Conservation (phyloP, 2,113 vertebrate species). For the Chamaetylas fuelleborni region DNA sequence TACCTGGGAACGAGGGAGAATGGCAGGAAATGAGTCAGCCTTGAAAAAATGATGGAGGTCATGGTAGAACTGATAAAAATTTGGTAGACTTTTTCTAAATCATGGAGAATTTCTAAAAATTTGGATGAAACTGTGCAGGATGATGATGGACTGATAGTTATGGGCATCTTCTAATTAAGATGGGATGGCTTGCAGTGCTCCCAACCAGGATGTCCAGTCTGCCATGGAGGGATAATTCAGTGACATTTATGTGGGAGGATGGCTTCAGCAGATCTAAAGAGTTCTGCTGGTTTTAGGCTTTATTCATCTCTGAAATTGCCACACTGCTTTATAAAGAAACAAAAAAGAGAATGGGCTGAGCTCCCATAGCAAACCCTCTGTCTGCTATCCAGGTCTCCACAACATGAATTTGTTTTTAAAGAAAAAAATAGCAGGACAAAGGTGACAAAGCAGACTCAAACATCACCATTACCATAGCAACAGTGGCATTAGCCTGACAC, state of each 20-base stretch:
- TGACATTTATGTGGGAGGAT: not conserved
- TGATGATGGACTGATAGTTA: not conserved
- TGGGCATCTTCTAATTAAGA: not conserved
- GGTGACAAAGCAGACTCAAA: slow-evolving; percentile 76
- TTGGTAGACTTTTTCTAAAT: not conserved
- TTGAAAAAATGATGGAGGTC: not conserved
- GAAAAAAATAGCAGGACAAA: slow-evolving; percentile 68
- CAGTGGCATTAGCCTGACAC: slow-evolving; percentile 73
- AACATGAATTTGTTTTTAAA: slow-evolving; percentile 42
- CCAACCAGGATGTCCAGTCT: fast-evolving
- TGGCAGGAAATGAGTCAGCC: not conserved
- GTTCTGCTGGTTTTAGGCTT: not conserved
- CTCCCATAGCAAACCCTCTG: slow-evolving; percentile 35
- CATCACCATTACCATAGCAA: slow-evolving; percentile 75
- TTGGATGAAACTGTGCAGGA: not conserved
- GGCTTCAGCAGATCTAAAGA: not conserved
- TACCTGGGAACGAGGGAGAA: not conserved
- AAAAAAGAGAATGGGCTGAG: slow-evolving; percentile 32
- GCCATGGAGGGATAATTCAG: not conserved
- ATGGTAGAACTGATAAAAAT: not conserved
- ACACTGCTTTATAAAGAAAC: not conserved
- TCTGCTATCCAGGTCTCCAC: slow-evolving; percentile 40
- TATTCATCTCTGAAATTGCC: slow-evolving; percentile 63
- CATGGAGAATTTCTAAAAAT: not conserved
- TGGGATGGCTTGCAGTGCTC: not conserved